Evolutionary conservation across 2,888 invertebrate species (phyloP), one percentile per base, ranked within the genome.

Genomic region (Leucoma salicis): DNA sequence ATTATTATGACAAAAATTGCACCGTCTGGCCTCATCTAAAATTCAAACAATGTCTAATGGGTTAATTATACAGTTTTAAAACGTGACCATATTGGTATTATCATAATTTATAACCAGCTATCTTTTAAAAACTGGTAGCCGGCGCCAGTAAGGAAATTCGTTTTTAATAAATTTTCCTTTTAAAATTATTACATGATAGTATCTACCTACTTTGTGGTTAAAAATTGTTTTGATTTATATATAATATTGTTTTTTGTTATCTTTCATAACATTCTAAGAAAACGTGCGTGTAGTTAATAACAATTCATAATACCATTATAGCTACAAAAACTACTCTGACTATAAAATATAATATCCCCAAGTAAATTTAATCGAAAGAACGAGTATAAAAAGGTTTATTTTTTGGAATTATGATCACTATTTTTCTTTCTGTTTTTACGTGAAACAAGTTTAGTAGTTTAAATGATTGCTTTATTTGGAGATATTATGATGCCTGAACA

Each of bases 111-210:
- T 41, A 40, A 31, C 25, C 32, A 40, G 31, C 31, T 38, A 31
- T 37, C 39, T 34, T 35, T 52, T 14, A 35, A 36, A 36, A 59
- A 63, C 63, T 46, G 45, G 63, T 49, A 56, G 46, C 37, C 33
- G 63, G 60, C 60, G 63, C 63, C 60, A 59, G 46, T 39, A 31
- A 40, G 24, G 42, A 49, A 50, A 49, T 48, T 40, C 29, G 40
- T 43, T 49, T 44, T 39, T n/a, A 24, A 42, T 39, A 31, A 8
- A 43, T 38, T 42, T 43, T 48, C 35, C 41, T 38, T 49, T 32
- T 41, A 45, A 6, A 1, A n/a, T 34, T 27, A n/a, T 27, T 27
- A n/a, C 27, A 4, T 16, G 3, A 16, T 4, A 6, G 3, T 6
- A 4, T 6, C 16, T 16, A 4, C 16, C 6, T 16, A 16, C 6